These are phyloP conservation scores for Myiozetetes cayanensis DNA, from an alignment of 2,113 vertebrate species.

Conservation along the genomic window DNA sequence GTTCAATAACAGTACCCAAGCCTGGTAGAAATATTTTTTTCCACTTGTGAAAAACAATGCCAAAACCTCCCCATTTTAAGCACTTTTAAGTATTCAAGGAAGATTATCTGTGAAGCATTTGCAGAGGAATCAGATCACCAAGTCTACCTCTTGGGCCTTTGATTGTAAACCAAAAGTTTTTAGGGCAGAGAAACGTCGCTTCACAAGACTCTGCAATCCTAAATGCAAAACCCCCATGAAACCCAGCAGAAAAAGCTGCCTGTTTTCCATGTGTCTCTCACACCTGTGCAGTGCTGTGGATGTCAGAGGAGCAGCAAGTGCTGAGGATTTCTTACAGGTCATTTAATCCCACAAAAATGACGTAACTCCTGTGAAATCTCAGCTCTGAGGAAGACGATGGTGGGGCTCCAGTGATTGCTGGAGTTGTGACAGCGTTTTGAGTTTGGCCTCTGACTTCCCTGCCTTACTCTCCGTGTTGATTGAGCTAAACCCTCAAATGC, in stretches of 20 bases:
- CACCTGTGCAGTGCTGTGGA: neutral
- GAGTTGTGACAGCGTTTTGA: neutral
- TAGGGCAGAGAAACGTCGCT: rapidly evolving
- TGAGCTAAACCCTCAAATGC: neutral
- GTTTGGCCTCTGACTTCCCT: neutral
- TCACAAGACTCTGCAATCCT: neutral
- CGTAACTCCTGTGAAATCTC: neutral
- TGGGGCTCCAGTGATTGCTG: rapidly evolving
- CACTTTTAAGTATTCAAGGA: neutral
- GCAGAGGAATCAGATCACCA: neutral
- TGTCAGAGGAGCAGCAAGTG: neutral
- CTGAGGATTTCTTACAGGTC: neutral
- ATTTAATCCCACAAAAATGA: neutral
- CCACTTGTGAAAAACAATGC: neutral
- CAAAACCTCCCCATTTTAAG: neutral
- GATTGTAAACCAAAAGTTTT: neutral
- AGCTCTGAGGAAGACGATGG: neutral
- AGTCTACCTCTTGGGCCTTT: neutral
- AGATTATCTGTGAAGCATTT: neutral
- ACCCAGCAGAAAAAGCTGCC: neutral
- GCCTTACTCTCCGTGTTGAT: neutral
- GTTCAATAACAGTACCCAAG: neutral
- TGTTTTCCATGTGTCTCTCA: neutral
- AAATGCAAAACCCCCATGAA: neutral
- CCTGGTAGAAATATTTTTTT: neutral